Evolutionary conservation across 2,113 vertebrate species (phyloP).

Genomic region (Macroglossus sobrinus): DNA sequence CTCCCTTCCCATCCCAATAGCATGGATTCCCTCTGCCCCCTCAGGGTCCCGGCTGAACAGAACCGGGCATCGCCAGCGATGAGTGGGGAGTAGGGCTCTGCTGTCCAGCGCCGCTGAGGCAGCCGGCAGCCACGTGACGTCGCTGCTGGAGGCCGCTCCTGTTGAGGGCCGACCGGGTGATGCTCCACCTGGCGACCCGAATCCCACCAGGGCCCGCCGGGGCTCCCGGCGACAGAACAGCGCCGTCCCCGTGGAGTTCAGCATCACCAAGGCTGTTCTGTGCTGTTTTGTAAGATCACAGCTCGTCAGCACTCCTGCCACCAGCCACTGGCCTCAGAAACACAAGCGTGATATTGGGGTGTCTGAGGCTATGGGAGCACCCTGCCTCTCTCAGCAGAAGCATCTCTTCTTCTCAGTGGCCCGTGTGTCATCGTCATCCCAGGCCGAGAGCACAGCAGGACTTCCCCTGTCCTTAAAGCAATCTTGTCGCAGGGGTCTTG

Average conservation of each 20-base stretch:
- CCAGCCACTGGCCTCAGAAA: background rate
- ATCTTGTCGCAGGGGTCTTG: background rate
- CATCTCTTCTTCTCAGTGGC: background rate
- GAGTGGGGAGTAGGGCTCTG: accelerated
- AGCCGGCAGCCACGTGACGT: background rate
- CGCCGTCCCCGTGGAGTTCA: background rate
- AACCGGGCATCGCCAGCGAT: accelerated
- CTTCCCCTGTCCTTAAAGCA: background rate
- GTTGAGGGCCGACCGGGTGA: background rate
- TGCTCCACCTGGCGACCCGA: background rate
- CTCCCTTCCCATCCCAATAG: background rate
- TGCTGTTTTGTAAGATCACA: background rate
- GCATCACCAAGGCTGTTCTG: background rate
- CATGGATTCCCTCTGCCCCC: background rate
- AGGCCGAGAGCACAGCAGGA: background rate
- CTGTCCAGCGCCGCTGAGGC: background rate
- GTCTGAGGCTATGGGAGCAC: background rate
- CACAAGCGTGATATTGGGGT: background rate
- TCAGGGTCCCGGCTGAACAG: background rate
- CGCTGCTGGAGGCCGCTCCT: background rate
- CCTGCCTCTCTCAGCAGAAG: background rate
- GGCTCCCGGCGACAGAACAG: background rate
- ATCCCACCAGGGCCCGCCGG: background rate
- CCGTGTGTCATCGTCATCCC: background rate
- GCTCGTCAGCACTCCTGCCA: background rate